Evolutionary conservation across 1,140 invertebrate genomes (phyloP), one percentile per base, ranked within the genome.

Genomic region (Tyrophagus putrescentiae): DNA sequence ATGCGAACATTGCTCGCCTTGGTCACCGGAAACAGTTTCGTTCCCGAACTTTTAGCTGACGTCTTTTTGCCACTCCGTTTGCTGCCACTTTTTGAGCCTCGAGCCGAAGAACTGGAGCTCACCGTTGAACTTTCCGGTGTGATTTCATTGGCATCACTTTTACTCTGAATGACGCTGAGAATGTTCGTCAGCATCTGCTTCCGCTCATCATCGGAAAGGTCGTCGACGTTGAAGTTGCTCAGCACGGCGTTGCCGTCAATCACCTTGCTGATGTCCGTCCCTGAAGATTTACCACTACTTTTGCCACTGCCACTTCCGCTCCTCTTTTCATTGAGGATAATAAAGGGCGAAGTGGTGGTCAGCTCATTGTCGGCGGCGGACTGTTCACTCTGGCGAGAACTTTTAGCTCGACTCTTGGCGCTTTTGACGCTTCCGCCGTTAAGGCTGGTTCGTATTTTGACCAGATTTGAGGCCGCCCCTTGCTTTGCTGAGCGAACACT

Each of bases 161-260:
- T 18, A 31, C 7, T 44, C 23, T 59, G 36, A 16, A 59, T 59
- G 3, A 42, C 57, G 32, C 23, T 28, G 7, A 59, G 36, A 18
- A 59, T 59, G 25, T 59, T 59, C 23, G 39, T 44, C 25, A 59
- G 34, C 57, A 59, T 59, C 16, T 42, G 3, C 11, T 32, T 3
- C 18, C 57, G 1, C 50, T 59, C 57, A 28, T 45, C 57, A 29
- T 59, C 57, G 39, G 57, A 45, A 23, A 59, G 39, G 33, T 59
- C 39, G 25, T 59, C 25, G 9, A 59, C 23, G 50, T 59, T 25
- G 27, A 59, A 45, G 36, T 45, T 45, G 27, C 23, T 59, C 18
- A 57, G 25, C 18, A 57, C 13, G 16, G 56, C 52, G 25, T 54
- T 27, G 39, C 52, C 41, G 27, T 42, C 39, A 4, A 42, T 45